These are phyloP conservation scores for Rhinophrynus dorsalis DNA, from an alignment of 2,797 vertebrate genomes.

Conservation along the genomic window DNA sequence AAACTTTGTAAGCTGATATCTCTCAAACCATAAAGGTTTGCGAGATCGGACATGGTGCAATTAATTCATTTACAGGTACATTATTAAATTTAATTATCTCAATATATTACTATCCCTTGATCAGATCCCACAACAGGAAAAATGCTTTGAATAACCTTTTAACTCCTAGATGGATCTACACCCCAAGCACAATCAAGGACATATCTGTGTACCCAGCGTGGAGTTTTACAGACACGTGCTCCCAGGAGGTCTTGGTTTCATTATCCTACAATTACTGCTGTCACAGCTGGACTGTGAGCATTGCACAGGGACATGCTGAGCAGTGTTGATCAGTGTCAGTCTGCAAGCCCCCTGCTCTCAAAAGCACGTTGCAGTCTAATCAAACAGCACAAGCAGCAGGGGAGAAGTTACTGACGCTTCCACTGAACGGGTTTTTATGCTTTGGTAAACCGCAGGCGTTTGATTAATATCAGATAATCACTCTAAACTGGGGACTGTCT, in stretches of 20 bases:
- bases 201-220: neutral
- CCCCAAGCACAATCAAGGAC: slow-evolving; percentile 22
- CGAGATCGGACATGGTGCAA: too few relatives aligned
- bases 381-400: slow-evolving; percentile 42
- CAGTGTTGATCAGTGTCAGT: slow-evolving; percentile 36
- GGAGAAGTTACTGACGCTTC: slow-evolving; percentile 30
- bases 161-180: neutral
- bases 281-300: slow-evolving; percentile 29
- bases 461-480: slow-evolving; percentile 44
- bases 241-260: slow-evolving; percentile 38
- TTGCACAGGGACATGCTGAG: slow-evolving; percentile 17
- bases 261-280: slow-evolving; percentile 43
- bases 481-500: neutral
- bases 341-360: slow-evolving; percentile 28
- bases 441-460: slow-evolving; percentile 34
- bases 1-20: too few relatives aligned
- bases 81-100: too few relatives aligned
- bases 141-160: slow-evolving; percentile 1
- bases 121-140: too few relatives aligned
- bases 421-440: slow-evolving; percentile 11
- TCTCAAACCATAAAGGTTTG: too few relatives aligned
- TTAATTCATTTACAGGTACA: too few relatives aligned
- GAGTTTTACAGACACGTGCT: slow-evolving; percentile 10
- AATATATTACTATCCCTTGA: too few relatives aligned
- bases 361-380: slow-evolving; percentile 25